Base-by-base conservation (phyloP, 92 coral and sea anemone genomes). In the Actinernus sp. region DNA sequence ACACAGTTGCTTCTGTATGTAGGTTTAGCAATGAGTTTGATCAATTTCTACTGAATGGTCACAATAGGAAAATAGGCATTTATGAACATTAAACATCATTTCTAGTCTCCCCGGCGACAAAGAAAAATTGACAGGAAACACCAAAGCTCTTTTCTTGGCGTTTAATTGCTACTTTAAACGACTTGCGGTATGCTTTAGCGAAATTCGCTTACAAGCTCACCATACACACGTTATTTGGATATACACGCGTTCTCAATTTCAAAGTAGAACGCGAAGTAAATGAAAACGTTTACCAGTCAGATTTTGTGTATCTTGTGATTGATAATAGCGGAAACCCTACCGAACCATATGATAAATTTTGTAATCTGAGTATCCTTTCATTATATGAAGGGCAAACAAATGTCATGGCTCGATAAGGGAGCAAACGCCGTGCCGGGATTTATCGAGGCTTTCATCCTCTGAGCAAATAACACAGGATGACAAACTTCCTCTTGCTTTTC, bases 311-410 rank as follows among this genome's bases (percentile, higher is more conserved):
- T 80, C 89, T 81, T 80, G 34, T 74, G 76, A 70, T 84, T 74
- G 89, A 79, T 90, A 90, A 90, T 90, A 90, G 97, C 97, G 97
- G 97, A 90, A 90, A 79, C 79, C 84, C 66, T 21, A 81, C 73
- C 55, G 73, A 83, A 79, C 82, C 92, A 67, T 81, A 86, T 86
- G 92, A 90, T 90, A 84, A 86, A 80, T 81, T 65, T 78, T 86
- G 97, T 74, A 90, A 90, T 61, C 83, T 55, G 97, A 90, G 97
- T 90, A 90, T 90, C 97, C 92, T 73, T 86, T 90, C 82, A 58
- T 73, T 73, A 73, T 56, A 45, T 74, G 83, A 83, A 76, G 67
- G 71, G 83, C 88, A 85, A 89, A 89, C 92, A 89, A 89, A 85
- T 84, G 96, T 82, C 88, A 53, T 55, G 30, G 64, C 33, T 81